Percentiles rank a stretch among this genome's conserved stretches.
Conservation (phyloP, 2,888 invertebrate species). For the Vanessa cardui region DNA sequence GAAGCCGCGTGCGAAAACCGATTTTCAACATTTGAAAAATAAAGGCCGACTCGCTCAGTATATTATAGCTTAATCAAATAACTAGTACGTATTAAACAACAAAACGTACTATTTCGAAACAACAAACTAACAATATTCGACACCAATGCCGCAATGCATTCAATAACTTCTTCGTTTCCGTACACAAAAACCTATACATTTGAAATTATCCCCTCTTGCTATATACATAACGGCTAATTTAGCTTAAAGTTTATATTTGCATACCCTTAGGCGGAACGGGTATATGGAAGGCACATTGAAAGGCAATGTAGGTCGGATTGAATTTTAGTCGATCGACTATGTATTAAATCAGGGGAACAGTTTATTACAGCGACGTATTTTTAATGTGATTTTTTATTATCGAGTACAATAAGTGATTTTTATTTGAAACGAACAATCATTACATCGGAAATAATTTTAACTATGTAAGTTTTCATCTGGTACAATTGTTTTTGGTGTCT, state of each 20-base stretch:
- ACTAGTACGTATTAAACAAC: background rate
- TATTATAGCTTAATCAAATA: background rate
- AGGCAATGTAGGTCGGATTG: slow-evolving; percentile 64
- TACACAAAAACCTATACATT: slow-evolving; percentile 28
- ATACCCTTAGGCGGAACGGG: slow-evolving; percentile 55
- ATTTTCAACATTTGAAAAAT: no score
- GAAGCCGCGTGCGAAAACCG: no score
- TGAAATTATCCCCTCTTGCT: slow-evolving; percentile 48
- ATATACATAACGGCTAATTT: slow-evolving; percentile 49
- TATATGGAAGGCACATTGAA: slow-evolving; percentile 63
- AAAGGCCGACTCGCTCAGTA: no score
- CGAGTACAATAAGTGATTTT: slow-evolving; percentile 16
- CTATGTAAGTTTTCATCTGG: no score
- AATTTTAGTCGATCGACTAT: slow-evolving; percentile 61
- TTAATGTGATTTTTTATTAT: slow-evolving; percentile 45
- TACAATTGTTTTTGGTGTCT: no score
- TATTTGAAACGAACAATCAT: background rate
- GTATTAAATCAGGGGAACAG: slow-evolving; percentile 60
- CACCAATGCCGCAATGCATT: slow-evolving; percentile 44
- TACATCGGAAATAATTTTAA: no score
- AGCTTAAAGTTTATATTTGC: slow-evolving; percentile 54
- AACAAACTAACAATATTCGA: slow-evolving; percentile 29
- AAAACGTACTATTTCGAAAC: slow-evolving; percentile 16
- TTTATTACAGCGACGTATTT: slow-evolving; percentile 60
- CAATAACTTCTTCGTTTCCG: slow-evolving; percentile 47